A percentile compares a stretch with the other conserved stretches of the same genome.
Evolutionary conservation across 1,140 invertebrate species (phyloP).

Genomic region (Drosophila sp.): DNA sequence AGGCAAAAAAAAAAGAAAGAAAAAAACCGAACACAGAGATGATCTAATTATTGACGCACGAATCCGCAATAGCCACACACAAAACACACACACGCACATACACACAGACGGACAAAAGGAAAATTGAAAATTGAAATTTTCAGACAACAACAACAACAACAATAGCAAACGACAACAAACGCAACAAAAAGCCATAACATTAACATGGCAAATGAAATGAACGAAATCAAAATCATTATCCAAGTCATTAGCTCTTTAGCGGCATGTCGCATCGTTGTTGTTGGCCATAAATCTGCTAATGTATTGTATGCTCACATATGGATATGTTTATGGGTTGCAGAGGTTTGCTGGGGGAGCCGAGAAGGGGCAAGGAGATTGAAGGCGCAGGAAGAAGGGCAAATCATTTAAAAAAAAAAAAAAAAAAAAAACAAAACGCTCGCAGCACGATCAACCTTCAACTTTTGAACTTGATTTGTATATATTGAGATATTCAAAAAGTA

Average conservation of each 20-base stretch:
- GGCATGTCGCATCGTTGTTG: constrained; percentile 48
- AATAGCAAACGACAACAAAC: constrained; percentile 25
- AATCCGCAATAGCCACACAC: constrained; percentile 53
- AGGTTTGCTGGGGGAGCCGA: background rate
- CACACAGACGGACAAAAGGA: constrained; percentile 20
- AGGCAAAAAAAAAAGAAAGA: constrained; percentile 1
- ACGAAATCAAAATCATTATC: constrained; percentile 70
- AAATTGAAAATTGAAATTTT: constrained; percentile 60
- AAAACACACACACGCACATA: constrained; percentile 16
- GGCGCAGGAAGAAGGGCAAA: background rate
- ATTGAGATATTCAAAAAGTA: constrained; percentile 19
- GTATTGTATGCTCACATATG: constrained; percentile 44
- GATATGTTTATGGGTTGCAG: background rate
- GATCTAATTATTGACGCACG: constrained; percentile 81
- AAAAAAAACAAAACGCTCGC: constrained; percentile 23
- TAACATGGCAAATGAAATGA: constrained; percentile 57
- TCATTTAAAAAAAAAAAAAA: background rate
- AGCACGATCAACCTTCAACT: constrained; percentile 45
- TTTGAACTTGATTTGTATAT: constrained; percentile 40
- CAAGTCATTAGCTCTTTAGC: constrained; percentile 75
- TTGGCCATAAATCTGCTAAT: constrained; percentile 64
- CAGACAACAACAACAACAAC: constrained; percentile 41
- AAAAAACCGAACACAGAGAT: constrained; percentile 55
- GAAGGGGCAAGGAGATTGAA: background rate
- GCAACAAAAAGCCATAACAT: constrained; percentile 30